phyloP scores from a whole-genome alignment of 2,888 invertebrate genomes.

The Schizaphis graminum region DNA sequence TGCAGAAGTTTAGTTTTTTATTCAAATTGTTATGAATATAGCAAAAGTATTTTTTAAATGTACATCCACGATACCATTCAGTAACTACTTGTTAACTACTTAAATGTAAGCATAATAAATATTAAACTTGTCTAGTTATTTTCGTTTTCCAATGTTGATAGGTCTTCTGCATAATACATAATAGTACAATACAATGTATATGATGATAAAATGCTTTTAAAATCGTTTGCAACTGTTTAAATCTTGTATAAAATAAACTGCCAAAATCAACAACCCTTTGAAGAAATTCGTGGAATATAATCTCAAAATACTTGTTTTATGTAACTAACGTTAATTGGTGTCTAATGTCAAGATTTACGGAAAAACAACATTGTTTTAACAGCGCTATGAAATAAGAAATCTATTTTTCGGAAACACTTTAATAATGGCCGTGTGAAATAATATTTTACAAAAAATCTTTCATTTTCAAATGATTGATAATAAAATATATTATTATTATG shows the following conservation, averaged over 20 bases:
- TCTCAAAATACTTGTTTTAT: neutral
- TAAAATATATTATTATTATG: neutral
- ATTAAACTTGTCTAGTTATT: neutral
- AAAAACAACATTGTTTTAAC: neutral
- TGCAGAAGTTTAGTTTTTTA: neutral
- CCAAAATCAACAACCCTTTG: neutral
- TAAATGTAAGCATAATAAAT: neutral
- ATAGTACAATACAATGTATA: neutral
- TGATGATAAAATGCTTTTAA: neutral
- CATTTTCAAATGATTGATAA: neutral
- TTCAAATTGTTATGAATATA: neutral
- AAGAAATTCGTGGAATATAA: neutral
- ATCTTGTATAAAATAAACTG: neutral
- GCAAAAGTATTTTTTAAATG: neutral
- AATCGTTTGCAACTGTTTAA: neutral
- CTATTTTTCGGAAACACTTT: neutral
- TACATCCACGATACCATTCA: neutral
- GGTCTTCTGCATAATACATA: neutral
- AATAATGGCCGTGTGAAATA: neutral
- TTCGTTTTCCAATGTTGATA: neutral
- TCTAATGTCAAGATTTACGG: neutral
- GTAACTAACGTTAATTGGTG: neutral
- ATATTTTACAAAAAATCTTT: neutral
- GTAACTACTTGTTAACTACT: neutral
- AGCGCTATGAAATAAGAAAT: neutral